A percentile compares a stretch with the other conserved stretches of the same genome.
Evolutionary conservation across 1,140 invertebrate genomes (phyloP).

Genomic region (Drosophila sechellia): DNA sequence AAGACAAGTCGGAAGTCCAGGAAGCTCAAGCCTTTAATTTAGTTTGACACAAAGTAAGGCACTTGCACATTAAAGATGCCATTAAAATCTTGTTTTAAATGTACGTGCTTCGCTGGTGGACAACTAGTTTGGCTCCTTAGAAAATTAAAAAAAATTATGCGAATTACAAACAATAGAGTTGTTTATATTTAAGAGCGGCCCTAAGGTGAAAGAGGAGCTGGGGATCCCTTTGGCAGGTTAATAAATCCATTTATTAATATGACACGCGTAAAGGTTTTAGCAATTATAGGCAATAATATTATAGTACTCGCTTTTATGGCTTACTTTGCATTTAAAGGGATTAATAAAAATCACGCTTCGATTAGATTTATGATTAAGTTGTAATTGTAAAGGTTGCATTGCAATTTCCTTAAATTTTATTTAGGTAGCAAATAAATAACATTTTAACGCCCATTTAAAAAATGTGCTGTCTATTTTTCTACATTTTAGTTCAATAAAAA

Average conservation of each 20-base stretch:
- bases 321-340: neutral
- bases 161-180: conserved; percentile 8
- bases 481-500: no score
- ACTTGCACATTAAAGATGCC: conserved; percentile 28
- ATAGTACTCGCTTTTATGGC: neutral
- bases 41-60: conserved; percentile 22
- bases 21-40: conserved; percentile 22
- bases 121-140: conserved; percentile 28
- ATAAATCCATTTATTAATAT: neutral
- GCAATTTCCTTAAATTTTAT: no score
- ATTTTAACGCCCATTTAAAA: no score
- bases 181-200: neutral
- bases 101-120: conserved; percentile 5
- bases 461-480: no score
- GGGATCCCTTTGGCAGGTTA: conserved; percentile 5
- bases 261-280: neutral
- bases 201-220: neutral
- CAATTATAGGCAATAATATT: neutral
- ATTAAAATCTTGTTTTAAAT: conserved; percentile 38
- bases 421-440: no score
- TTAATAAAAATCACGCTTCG: neutral
- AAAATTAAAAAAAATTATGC: conserved; percentile 14
- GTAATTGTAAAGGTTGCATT: no score
- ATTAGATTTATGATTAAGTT: no score
- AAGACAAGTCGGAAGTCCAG: conserved; percentile 45